Percentiles rank a stretch among this genome's conserved stretches.
Conservation (phyloP, 1,140 invertebrate genomes). For the Bombus pascuorum region DNA sequence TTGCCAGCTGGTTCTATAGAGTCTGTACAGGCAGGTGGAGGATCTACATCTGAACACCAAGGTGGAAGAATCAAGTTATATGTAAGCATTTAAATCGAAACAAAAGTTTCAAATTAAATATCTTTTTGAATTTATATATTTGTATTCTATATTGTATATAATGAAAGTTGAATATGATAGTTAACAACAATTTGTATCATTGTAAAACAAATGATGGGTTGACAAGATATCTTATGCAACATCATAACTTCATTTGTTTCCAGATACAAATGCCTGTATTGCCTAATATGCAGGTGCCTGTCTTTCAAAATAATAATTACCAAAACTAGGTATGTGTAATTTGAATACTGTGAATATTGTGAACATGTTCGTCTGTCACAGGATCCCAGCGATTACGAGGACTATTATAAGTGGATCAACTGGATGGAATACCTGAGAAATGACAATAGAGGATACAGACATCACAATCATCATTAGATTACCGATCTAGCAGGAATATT, state of each 20-base stretch:
- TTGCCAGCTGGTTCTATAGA: conserved; percentile 78
- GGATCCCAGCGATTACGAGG: conserved; percentile 60
- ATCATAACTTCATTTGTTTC: conserved; percentile 68
- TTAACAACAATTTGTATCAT: neutral
- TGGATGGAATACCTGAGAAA: conserved; percentile 72
- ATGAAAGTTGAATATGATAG: neutral
- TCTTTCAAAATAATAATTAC: conserved; percentile 72
- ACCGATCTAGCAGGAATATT: conserved; percentile 55
- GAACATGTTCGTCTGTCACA: conserved; percentile 70
- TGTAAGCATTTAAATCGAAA: conserved; percentile 68
- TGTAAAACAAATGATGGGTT: conserved; percentile 36
- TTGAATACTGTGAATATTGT: conserved; percentile 36
- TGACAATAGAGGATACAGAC: conserved; percentile 64
- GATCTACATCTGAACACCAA: conserved; percentile 72
- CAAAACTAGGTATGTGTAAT: conserved; percentile 54
- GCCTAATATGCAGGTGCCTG: conserved; percentile 61
- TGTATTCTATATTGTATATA: neutral
- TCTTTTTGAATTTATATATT: neutral
- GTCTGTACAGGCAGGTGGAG: conserved; percentile 76
- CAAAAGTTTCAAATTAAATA: conserved; percentile 15
- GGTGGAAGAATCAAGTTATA: conserved; percentile 78
- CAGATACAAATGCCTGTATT: conserved; percentile 79
- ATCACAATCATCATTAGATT: conserved; percentile 74
- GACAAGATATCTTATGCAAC: conserved; percentile 23
- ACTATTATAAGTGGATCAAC: conserved; percentile 60